A percentile compares a stretch with the other conserved stretches of the same genome.
phyloP scores from a whole-genome alignment of 2,888 invertebrate species.

The Pantelozetes paolii region DNA sequence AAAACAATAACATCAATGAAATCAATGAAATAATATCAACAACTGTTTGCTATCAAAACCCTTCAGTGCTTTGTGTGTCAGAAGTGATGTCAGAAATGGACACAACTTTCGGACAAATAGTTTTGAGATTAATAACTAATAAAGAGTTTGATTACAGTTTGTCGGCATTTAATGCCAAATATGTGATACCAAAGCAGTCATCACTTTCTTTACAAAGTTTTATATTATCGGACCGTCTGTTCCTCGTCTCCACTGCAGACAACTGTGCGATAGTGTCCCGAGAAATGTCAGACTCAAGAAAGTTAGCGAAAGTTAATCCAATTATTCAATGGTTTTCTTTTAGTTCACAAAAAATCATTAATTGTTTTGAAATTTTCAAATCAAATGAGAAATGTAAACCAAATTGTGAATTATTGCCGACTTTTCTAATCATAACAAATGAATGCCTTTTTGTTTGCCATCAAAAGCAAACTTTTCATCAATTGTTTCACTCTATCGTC shows the following conservation, averaged over 20 bases:
- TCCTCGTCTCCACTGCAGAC: not conserved
- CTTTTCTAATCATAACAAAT: not conserved
- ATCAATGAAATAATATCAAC: not conserved
- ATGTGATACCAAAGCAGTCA: conserved; percentile 10
- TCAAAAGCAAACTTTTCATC: conserved; percentile 20
- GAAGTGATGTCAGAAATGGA: not conserved
- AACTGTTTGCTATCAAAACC: not conserved
- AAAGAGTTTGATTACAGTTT: conserved; percentile 35
- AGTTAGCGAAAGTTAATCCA: conserved; percentile 13
- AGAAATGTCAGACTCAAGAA: conserved; percentile 21
- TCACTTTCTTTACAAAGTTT: not conserved
- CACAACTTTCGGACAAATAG: not conserved
- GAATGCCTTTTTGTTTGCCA: not conserved
- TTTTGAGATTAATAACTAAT: not conserved
- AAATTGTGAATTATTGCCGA: not conserved
- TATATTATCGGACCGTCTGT: conserved; percentile 24
- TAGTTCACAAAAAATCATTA: not conserved
- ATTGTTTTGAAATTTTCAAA: not conserved
- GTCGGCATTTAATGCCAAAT: not conserved
- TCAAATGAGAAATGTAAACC: not conserved
- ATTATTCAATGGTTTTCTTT: conserved; percentile 10
- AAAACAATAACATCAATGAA: conserved; percentile 14
- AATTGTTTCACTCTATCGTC: conserved; percentile 15
- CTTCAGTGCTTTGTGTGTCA: not conserved
- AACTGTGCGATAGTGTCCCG: conserved; percentile 27